Percentiles rank a stretch among this genome's conserved stretches.
Conservation (phyloP, 1,140 invertebrate genomes). For the Ephestia elutella region DNA sequence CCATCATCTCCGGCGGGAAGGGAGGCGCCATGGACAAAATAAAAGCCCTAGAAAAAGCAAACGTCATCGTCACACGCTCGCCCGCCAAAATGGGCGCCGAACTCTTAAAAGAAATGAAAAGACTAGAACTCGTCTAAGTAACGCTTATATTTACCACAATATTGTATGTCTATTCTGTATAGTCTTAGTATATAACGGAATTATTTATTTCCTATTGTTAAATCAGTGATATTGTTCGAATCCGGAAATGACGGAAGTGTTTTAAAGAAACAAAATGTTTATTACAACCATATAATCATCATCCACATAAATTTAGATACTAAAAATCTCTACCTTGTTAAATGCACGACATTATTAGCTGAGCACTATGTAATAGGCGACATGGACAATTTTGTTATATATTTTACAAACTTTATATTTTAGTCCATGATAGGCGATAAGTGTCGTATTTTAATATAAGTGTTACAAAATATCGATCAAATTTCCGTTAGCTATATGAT, state of each 20-base stretch:
- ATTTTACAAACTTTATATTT: slow-evolving; percentile 4
- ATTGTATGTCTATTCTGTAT: slow-evolving; percentile 50
- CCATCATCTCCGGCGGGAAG: slow-evolving; percentile 99
- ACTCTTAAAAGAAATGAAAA: slow-evolving; percentile 91
- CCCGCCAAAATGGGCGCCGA: slow-evolving; percentile 97
- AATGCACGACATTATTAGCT: slow-evolving; percentile 25
- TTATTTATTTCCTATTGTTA: slow-evolving; percentile 58
- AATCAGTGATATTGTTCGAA: slow-evolving; percentile 21
- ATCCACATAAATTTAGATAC: slow-evolving; percentile 3
- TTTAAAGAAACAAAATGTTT: not conserved
- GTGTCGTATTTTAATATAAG: slow-evolving; percentile 26
- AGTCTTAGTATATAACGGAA: slow-evolving; percentile 61
- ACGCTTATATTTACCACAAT: slow-evolving; percentile 18
- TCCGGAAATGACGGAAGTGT: not conserved
- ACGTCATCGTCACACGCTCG: slow-evolving; percentile 94
- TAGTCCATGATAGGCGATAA: slow-evolving; percentile 10
- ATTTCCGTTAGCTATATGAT: slow-evolving; percentile 11
- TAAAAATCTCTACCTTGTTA: not conserved
- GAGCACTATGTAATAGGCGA: slow-evolving; percentile 11
- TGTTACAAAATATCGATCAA: slow-evolving; percentile 19
- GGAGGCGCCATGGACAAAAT: slow-evolving; percentile 99
- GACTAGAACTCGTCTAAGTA: slow-evolving; percentile 78
- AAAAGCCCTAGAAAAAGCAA: slow-evolving; percentile 91
- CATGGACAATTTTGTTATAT: slow-evolving; percentile 5
- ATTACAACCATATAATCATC: slow-evolving; percentile 9